Base-by-base conservation (phyloP, 2,113 vertebrate genomes). In the Felis chaus region DNA sequence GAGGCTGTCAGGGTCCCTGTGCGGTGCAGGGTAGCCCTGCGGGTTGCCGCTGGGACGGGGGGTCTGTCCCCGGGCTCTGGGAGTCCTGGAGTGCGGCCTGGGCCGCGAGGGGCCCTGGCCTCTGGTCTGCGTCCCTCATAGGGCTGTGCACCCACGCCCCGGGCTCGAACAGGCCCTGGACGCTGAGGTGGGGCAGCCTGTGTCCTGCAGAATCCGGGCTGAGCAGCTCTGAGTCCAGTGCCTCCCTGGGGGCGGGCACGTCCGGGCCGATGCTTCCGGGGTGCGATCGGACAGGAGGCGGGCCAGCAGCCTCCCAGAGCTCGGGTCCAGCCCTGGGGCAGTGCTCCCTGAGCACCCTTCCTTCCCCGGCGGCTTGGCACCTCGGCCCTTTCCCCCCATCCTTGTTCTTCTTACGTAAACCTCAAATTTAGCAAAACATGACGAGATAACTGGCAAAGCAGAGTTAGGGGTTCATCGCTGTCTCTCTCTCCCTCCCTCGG, bases 1-100 rank as follows among this genome's bases (percentile, higher is more conserved):
- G 0, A 0, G 87, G 18, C 55, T 13, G 10, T 16, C 5, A 0
- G 29, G 4, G 33, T 29, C 74, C 16, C 61, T 1, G 18, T 2
- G 3, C 6, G 11, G 31, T 27, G 19, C 19, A 0, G 5, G 18
- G 41, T 4, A 1, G 61, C 39, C 23, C 19, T 7, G 61, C 82
- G 12, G 29, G 5, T 63, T 9, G 3, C 13, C 1, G 25, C 63
- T 7, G 11, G 25, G 41, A 5, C 33, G 2, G 5, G 0, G 88
- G 41, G 45, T 33, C n/a, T 31, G 19, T 45, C n/a, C 18, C 55
- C 5, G 16, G 45, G 63, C 23, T n/a, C 45, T 1, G 1, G 63
- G 23, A 2, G 14, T 36, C 41, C 41, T 25, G 39, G 7, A 29
- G 63, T 4, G 36, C 3, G 14, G 25, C 53, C 21, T n/a, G 36